phyloP scores from a whole-genome alignment of 2,113 vertebrate genomes.

The Neopipo cinnamomea region DNA sequence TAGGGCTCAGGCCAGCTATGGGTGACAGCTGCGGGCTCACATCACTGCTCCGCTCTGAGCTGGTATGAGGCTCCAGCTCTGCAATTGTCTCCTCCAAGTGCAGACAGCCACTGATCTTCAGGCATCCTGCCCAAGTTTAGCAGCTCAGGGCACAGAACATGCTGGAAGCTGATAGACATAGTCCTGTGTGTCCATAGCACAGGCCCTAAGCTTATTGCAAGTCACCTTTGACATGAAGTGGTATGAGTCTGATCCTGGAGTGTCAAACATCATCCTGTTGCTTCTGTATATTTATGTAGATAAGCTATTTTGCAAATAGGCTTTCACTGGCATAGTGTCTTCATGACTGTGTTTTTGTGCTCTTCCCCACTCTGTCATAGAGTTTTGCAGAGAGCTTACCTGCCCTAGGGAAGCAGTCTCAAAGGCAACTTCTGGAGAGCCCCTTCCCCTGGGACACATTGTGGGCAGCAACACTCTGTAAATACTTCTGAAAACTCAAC shows the following conservation, averaged over 20 bases:
- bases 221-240: background rate
- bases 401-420: background rate
- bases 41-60: fast-evolving
- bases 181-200: background rate
- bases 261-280: background rate
- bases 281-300: background rate
- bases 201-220: background rate
- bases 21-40: background rate
- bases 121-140: background rate
- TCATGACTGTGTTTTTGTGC: background rate
- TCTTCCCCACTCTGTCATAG: background rate
- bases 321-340: background rate
- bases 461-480: background rate
- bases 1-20: background rate
- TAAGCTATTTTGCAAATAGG: background rate
- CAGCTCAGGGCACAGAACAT: background rate
- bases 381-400: background rate
- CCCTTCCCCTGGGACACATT: background rate
- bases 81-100: background rate
- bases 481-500: background rate
- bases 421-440: background rate
- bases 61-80: background rate
- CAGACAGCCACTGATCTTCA: background rate
- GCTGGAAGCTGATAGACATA: background rate
- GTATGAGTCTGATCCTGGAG: background rate